Percentiles rank a stretch among this genome's conserved stretches.
Conservation (phyloP, 1,140 invertebrate species). For the Drosophila jambulina region DNA sequence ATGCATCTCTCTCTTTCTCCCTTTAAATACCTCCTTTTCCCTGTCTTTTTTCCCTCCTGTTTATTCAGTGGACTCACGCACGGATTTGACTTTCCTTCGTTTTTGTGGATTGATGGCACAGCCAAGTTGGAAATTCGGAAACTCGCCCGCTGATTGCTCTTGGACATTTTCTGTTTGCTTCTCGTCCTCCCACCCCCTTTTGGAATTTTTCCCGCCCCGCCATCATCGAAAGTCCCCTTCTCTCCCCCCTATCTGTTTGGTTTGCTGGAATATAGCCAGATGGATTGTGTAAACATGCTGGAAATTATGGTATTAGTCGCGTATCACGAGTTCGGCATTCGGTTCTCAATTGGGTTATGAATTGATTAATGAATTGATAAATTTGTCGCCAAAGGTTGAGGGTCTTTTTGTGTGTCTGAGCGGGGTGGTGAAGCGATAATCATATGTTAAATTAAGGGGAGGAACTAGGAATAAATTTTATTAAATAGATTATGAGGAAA, state of each 20-base stretch:
- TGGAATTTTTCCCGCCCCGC: constrained; percentile 3
- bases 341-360: constrained; percentile 48
- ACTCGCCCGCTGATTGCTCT: constrained; percentile 60
- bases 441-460: constrained; percentile 28
- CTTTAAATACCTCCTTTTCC: constrained; percentile 11
- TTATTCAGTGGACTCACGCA: constrained; percentile 72
- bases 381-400: constrained; percentile 34
- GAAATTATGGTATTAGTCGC: constrained; percentile 79
- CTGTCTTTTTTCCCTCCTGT: constrained; percentile 53
- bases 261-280: constrained; percentile 78
- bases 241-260: constrained; percentile 43
- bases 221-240: not conserved
- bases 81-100: constrained; percentile 65
- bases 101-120: constrained; percentile 72
- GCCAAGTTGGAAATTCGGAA: constrained; percentile 41
- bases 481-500: not conserved
- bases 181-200: not conserved
- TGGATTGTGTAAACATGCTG: constrained; percentile 84
- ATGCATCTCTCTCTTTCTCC: not conserved
- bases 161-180: constrained; percentile 55
- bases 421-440: constrained; percentile 9
- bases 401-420: not conserved
- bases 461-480: constrained; percentile 1
- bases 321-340: constrained; percentile 53
- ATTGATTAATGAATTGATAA: constrained; percentile 61